Evolutionary conservation across 2,797 vertebrate genomes (phyloP).

Genomic region (Notolabrus celidotus): DNA sequence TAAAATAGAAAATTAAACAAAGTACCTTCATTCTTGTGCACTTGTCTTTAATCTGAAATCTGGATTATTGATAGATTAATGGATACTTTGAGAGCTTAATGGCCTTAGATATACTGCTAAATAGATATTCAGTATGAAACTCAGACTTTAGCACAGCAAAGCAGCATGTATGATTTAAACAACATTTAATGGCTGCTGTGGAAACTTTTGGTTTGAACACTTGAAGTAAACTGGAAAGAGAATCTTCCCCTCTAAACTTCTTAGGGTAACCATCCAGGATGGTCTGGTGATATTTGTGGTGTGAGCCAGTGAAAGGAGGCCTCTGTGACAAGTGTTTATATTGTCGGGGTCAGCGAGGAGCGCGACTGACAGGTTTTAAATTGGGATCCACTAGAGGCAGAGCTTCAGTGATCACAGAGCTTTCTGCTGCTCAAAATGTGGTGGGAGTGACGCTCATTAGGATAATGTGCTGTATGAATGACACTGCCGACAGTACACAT

Average conservation of each 20-base stretch:
- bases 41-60: too few species aligned
- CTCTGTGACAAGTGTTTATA: constrained; percentile 37
- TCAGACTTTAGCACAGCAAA: neutral
- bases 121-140: too few species aligned
- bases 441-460: constrained; percentile 69
- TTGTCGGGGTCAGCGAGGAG: constrained; percentile 36
- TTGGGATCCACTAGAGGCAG: constrained; percentile 52
- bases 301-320: constrained; percentile 23
- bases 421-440: constrained; percentile 47
- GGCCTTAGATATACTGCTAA: too few species aligned
- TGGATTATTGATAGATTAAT: constrained; percentile 12
- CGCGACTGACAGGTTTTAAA: constrained; percentile 61
- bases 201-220: too few species aligned
- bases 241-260: neutral
- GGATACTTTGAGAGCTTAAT: too few species aligned
- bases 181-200: too few species aligned
- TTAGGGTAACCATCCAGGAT: constrained; percentile 7
- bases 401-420: constrained; percentile 66
- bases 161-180: neutral
- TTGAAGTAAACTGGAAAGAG: neutral
- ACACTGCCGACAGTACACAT: constrained; percentile 27
- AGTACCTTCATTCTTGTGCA: too few species aligned
- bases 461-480: constrained; percentile 64
- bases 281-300: neutral
- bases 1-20: too few species aligned